Conservation (phyloP, 2,797 vertebrate species). For the Periparus ater region DNA sequence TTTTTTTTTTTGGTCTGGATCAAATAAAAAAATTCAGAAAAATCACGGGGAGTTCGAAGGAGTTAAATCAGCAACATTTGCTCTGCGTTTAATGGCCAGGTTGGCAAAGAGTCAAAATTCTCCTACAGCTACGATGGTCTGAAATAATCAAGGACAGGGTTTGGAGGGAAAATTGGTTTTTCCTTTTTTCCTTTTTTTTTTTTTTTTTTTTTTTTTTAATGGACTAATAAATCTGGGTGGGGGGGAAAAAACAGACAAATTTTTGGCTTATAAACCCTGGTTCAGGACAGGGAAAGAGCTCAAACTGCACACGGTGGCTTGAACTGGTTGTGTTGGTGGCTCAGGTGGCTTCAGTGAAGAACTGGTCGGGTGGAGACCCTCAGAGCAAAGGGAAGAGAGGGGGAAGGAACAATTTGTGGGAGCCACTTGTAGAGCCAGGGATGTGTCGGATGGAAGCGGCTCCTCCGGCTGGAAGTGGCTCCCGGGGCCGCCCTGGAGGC, state of each 20-base stretch:
- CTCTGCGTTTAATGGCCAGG: neutral
- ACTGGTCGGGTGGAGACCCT: neutral
- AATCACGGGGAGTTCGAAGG: neutral
- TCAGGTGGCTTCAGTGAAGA: neutral
- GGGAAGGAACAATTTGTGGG: rapidly evolving
- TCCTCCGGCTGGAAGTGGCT: rapidly evolving
- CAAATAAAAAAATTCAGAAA: neutral
- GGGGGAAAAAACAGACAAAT: neutral
- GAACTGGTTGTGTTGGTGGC: neutral
- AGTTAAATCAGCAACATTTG: neutral
- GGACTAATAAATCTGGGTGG: neutral
- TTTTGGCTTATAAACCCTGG: neutral
- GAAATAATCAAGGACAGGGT: neutral
- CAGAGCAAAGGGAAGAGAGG: neutral
- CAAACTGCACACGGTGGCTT: rapidly evolving
- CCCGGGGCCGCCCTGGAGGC: neutral
- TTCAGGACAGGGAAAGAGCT: neutral
- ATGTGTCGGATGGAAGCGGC: rapidly evolving
- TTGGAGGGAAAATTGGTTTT: neutral
- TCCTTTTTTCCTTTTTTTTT: too few relatives aligned
- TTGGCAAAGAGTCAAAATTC: neutral
- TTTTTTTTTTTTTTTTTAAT: neutral
- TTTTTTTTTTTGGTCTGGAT: neutral
- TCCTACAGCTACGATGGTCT: neutral
- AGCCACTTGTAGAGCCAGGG: rapidly evolving